Evolutionary conservation across 37 sponge, comb jelly and placozoan species (phyloP), one percentile per base, ranked within the genome.

Genomic region (Petrosia ficiformis): DNA sequence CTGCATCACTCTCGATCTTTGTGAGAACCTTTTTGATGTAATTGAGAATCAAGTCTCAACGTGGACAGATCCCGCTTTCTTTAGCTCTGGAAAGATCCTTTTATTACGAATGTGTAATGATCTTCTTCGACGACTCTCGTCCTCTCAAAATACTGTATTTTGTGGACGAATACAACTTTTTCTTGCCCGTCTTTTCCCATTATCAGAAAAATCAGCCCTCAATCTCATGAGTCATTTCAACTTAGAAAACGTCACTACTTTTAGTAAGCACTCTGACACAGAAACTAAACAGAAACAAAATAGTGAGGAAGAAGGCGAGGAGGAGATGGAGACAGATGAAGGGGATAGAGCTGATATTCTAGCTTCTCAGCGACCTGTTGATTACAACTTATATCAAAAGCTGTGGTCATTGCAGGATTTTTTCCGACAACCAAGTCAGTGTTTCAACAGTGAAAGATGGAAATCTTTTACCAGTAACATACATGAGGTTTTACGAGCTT

Each of bases 201-300:
- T 98, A 67, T 86, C 91, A 21, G 99, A 98, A 64, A 92, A 94
- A 74, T 94, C 87, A 11, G 95, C 92, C 0, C 90, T 99, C 21
- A 99, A 99, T 39, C 87, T 99, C 33, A 96, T 87, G 89, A 96
- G 93, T 52, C 96, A 95, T 34, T 99, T 99, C 87, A 99, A 99
- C 75, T 58, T 93, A 42, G 99, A 95, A 38, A 99, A 99, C 43
- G 83, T 99, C 24, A 99, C 99, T 24, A 60, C 85, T 14, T 99
- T 74, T 63, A 63, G 24, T 11, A 24, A 24, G 11, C 63, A 24
- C 63, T 11, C 63, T 61, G 14, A 24, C 28, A 35, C 28, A 42
- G 89, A 91, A 22, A 43, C 67, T 1, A 85, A 66, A 26, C 42
- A 64, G 25, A 67, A 52, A 3, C 30, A 42, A 1, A 28, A 54